phyloP scores from a whole-genome alignment of 2,113 vertebrate genomes.

The Hirundichthys speculiger region DNA sequence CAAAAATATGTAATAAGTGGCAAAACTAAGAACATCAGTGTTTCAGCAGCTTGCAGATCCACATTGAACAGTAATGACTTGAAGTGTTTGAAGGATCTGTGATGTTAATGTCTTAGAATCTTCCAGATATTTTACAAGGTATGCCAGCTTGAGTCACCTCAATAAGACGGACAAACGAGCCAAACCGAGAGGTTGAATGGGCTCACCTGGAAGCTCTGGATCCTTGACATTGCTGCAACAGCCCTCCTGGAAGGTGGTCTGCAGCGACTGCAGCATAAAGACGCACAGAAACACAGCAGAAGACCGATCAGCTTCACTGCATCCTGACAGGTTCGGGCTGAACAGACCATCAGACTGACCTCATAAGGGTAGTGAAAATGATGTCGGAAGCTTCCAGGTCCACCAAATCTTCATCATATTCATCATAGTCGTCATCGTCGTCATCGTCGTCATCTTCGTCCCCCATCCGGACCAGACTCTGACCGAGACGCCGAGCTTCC shows the following conservation, averaged over 20 bases:
- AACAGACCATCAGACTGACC: constrained; percentile 67
- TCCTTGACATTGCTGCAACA: constrained; percentile 72
- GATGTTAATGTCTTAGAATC: no score
- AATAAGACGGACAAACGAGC: no score
- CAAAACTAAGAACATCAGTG: no score
- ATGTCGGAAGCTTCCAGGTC: constrained; percentile 83
- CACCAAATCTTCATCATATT: constrained; percentile 81
- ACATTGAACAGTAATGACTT: no score
- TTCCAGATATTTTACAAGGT: no score
- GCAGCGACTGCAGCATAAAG: constrained; percentile 78
- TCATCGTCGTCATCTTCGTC: constrained; percentile 83
- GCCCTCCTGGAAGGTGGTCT: constrained; percentile 73
- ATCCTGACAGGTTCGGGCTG: background rate
- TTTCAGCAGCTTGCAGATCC: no score
- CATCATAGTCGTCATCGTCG: constrained; percentile 76
- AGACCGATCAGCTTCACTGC: constrained; percentile 1
- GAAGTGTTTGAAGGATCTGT: no score
- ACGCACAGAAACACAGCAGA: constrained; percentile 45
- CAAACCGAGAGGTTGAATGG: background rate
- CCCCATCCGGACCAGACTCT: constrained; percentile 78
- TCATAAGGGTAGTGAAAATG: constrained; percentile 86
- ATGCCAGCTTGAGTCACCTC: no score
- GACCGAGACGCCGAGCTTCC: constrained; percentile 80
- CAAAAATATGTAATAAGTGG: no score
- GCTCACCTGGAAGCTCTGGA: constrained; percentile 88